Evolutionary conservation across 2,888 invertebrate species (phyloP).

Genomic region (Glyphotaelius pellucidus): DNA sequence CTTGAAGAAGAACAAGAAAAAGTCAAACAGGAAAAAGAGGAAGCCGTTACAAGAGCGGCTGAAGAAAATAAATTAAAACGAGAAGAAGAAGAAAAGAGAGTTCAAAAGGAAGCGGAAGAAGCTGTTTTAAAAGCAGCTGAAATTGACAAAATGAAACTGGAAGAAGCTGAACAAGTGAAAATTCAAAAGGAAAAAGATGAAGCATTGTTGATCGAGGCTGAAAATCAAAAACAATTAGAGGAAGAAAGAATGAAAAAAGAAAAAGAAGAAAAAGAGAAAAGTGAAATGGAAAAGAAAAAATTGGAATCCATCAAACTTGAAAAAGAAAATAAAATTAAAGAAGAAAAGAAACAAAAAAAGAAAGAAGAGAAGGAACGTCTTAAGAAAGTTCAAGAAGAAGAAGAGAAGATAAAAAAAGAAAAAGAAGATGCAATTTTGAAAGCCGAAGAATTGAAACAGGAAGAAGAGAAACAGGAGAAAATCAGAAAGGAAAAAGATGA

Average conservation of each 20-base stretch:
- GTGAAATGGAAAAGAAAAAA: not conserved
- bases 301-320: slow-evolving; percentile 41
- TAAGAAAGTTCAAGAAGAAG: slow-evolving; percentile 30
- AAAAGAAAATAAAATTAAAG: slow-evolving; percentile 34
- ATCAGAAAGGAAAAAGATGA: not conserved
- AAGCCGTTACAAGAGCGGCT: slow-evolving; percentile 21
- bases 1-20: slow-evolving; percentile 50
- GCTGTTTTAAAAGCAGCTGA: slow-evolving; percentile 56
- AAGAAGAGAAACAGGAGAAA: slow-evolving; percentile 24
- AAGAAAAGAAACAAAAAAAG: slow-evolving; percentile 14
- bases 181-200: slow-evolving; percentile 50
- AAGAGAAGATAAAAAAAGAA: slow-evolving; percentile 67
- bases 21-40: slow-evolving; percentile 51
- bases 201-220: slow-evolving; percentile 59
- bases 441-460: slow-evolving; percentile 56
- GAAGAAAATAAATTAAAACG: slow-evolving; percentile 13
- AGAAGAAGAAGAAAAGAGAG: slow-evolving; percentile 62
- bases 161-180: slow-evolving; percentile 48
- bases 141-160: slow-evolving; percentile 9
- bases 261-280: not conserved
- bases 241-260: slow-evolving; percentile 69
- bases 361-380: slow-evolving; percentile 2
- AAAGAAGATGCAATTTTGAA: slow-evolving; percentile 67
- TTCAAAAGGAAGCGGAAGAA: slow-evolving; percentile 67
- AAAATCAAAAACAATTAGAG: slow-evolving; percentile 53